Evolutionary conservation across 2,888 invertebrate genomes (phyloP), one percentile per base, ranked within the genome.

Genomic region (Dasypolia templi): DNA sequence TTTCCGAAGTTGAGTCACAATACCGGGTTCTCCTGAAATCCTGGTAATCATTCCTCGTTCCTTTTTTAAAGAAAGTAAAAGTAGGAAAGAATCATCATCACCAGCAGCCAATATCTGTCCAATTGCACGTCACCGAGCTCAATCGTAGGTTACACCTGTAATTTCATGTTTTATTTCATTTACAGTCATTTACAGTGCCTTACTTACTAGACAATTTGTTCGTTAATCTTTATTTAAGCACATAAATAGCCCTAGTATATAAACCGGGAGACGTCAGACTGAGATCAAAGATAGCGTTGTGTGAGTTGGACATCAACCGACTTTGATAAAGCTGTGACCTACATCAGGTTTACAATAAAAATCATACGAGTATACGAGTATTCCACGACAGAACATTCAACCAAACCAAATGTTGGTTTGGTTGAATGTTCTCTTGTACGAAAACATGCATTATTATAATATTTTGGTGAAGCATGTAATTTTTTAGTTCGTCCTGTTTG

Each of bases 281-380:
- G 68, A 88, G 88, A 90, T 90, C 90, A 90, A 90, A 90, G 90
- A 85, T 86, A 85, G 73, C 62, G 83, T 83, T 81, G 84, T 82
- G 80, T 39, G 71, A 77, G 80, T 78, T 81, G 84, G 84, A 88
- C 86, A 87, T 83, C 81, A 84, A 85, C 84, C 79, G 72, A 75
- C 79, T 83, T 85, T 86, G 87, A 87, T 89, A 85, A 81, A 82
- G 66, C 81, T 85, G 84, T 88, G 89, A 84, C 90, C 90, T 88
- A 89, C 73, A 84, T 89, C 32, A 71, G 78, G 59, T 72, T 82
- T 74, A 75, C 62, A 71, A 72, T 67, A 81, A 82, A 85, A 86
- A 32, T 42, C 39, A 81, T 79, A 77, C n/a, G n/a, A n/a, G n/a
- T n/a, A n/a, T n/a, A n/a, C n/a, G n/a, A n/a, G n/a, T 74, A 81